Evolutionary conservation across 2,113 vertebrate genomes (phyloP).

Genomic region (Indicator indicator): DNA sequence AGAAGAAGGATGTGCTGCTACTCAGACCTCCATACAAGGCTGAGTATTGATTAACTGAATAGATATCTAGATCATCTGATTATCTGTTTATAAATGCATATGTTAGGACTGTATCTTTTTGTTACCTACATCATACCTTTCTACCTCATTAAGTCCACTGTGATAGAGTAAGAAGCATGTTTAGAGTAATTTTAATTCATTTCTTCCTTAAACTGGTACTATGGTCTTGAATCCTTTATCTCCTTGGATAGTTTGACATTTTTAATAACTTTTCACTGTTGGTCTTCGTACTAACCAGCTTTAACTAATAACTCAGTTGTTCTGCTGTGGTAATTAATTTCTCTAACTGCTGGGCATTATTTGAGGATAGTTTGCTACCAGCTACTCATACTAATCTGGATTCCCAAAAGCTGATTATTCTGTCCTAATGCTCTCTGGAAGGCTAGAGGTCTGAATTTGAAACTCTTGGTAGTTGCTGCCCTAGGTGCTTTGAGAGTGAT

Average conservation of each 20-base stretch:
- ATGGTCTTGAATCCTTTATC: not conserved
- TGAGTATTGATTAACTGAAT: not conserved
- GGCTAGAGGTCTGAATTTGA: not conserved
- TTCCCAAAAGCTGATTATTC: not conserved
- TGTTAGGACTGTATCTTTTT: not conserved
- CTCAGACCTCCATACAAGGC: not conserved
- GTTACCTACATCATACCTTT: not conserved
- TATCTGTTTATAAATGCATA: not conserved
- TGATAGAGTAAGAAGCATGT: not conserved
- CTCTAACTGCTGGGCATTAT: not conserved
- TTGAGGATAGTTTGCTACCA: not conserved
- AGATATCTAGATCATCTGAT: not conserved
- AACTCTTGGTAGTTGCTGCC: not conserved
- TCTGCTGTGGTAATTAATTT: not conserved
- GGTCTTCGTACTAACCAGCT: not conserved
- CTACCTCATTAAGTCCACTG: not conserved
- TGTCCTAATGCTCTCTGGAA: not conserved
- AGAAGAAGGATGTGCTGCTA: not conserved
- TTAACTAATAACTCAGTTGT: not conserved
- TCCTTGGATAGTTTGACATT: not conserved
- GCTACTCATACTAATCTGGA: not conserved
- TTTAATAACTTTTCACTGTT: not conserved
- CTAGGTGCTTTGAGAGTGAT: not conserved
- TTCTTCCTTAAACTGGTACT: not conserved
- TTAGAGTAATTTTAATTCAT: not conserved